Evolutionary conservation across 2,888 invertebrate species (phyloP).

Genomic region (Calephelis perditalis): DNA sequence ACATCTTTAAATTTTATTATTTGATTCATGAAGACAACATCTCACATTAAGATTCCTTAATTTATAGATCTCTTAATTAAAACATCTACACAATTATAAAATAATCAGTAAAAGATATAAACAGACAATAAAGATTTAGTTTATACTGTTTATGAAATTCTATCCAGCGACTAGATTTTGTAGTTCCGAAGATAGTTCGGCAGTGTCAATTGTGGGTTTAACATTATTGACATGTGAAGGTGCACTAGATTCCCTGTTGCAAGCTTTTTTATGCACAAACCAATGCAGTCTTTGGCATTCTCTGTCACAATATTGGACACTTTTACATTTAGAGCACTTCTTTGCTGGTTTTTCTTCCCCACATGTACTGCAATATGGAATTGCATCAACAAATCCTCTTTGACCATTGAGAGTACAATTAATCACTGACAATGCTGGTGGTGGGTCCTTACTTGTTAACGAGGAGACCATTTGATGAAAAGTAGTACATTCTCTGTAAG

Average conservation of each 20-base stretch:
- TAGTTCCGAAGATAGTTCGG: slow-evolving; percentile 70
- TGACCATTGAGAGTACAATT: slow-evolving; percentile 93
- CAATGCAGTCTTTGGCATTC: slow-evolving; percentile 96
- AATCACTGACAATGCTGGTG: slow-evolving; percentile 84
- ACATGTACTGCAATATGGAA: slow-evolving; percentile 88
- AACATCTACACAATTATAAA: background rate
- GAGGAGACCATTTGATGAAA: slow-evolving; percentile 91
- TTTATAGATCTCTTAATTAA: background rate
- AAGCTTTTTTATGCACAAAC: slow-evolving; percentile 93
- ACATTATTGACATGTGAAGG: slow-evolving; percentile 42
- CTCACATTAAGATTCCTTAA: slow-evolving; percentile 6
- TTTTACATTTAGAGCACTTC: slow-evolving; percentile 96
- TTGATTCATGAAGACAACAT: background rate
- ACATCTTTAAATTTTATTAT: too few species aligned
- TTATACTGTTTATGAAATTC: slow-evolving; percentile 21
- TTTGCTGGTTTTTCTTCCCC: slow-evolving; percentile 93
- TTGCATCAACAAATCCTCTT: slow-evolving; percentile 85
- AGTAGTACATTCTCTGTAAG: slow-evolving; percentile 92
- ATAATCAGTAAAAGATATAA: slow-evolving; percentile 4
- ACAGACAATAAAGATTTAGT: slow-evolving; percentile 7
- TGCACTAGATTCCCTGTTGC: slow-evolving; percentile 80
- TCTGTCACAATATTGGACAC: slow-evolving; percentile 94
- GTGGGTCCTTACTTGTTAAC: slow-evolving; percentile 85
- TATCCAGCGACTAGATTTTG: slow-evolving; percentile 71
- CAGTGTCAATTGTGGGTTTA: slow-evolving; percentile 57